Conservation (phyloP, 2,797 vertebrate species). For the Acanthurus lineatus region DNA sequence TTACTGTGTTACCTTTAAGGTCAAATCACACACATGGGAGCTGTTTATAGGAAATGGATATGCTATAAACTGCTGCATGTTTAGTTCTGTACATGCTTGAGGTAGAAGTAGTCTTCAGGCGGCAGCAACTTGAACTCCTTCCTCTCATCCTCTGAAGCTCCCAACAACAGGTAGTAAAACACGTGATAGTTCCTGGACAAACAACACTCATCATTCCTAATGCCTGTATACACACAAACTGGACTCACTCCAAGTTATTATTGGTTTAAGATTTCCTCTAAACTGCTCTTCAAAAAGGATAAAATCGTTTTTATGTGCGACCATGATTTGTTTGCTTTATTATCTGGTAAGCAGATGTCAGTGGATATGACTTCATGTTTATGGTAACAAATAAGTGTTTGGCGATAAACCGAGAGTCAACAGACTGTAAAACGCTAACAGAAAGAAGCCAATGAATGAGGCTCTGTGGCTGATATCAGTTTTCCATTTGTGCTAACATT, state of each 20-base stretch:
- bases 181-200: constrained; percentile 96
- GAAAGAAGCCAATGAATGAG: constrained; percentile 25
- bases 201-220: constrained; percentile 6
- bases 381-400: constrained; percentile 18
- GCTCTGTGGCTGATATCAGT: constrained; percentile 29
- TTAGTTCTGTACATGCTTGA: constrained; percentile 91
- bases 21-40: constrained; percentile 18
- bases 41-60: background rate
- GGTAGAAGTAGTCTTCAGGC: constrained; percentile 98
- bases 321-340: constrained; percentile 29
- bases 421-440: constrained; percentile 46
- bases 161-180: constrained; percentile 97
- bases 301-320: background rate
- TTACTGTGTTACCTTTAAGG: constrained; percentile 26
- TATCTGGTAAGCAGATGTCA: background rate
- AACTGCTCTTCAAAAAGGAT: constrained; percentile 1
- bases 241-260: background rate
- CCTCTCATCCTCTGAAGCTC: constrained; percentile 92
- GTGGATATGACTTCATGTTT: constrained; percentile 16
- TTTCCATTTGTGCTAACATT: constrained; percentile 65
- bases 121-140: constrained; percentile 95
- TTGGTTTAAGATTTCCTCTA: background rate
- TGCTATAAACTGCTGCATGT: background rate
- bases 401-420: constrained; percentile 46
- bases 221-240: background rate